These are phyloP conservation scores for Pteropus rufus DNA, from an alignment of 2,797 vertebrate genomes.

Conservation along the genomic window DNA sequence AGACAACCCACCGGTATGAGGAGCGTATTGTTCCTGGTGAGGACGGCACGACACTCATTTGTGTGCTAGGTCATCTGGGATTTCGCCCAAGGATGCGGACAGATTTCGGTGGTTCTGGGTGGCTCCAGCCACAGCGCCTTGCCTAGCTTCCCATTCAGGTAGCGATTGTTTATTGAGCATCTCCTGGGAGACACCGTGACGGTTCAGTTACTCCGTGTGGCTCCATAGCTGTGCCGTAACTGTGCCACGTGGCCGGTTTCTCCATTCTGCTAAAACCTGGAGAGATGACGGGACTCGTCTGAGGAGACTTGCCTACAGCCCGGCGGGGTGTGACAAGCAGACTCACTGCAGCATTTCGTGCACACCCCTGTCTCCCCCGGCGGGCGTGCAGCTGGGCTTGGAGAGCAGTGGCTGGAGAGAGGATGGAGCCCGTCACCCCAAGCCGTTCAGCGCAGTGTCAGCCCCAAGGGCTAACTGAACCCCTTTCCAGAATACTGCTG, in stretches of 20 bases:
- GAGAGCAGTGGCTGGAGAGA: not conserved
- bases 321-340: too few relatives aligned
- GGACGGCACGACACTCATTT: not conserved
- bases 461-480: too few relatives aligned
- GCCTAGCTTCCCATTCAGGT: rapidly evolving
- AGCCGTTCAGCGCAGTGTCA: rapidly evolving
- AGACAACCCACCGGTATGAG: rapidly evolving
- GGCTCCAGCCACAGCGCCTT: not conserved
- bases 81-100: rapidly evolving
- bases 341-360: too few relatives aligned
- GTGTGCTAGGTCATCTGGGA: rapidly evolving
- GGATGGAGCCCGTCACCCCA: not conserved
- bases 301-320: too few relatives aligned
- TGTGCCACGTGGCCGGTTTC: rapidly evolving
- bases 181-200: not conserved
- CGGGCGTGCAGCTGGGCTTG: not conserved
- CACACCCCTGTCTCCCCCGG: too few relatives aligned
- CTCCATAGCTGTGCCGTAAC: not conserved
- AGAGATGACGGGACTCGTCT: too few relatives aligned
- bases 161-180: rapidly evolving
- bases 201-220: rapidly evolving
- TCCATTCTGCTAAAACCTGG: not conserved
- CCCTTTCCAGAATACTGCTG: not conserved
- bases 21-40: not conserved
- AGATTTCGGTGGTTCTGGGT: not conserved